phyloP scores from a whole-genome alignment of 1,140 invertebrate species.

The Ephestia elutella region DNA sequence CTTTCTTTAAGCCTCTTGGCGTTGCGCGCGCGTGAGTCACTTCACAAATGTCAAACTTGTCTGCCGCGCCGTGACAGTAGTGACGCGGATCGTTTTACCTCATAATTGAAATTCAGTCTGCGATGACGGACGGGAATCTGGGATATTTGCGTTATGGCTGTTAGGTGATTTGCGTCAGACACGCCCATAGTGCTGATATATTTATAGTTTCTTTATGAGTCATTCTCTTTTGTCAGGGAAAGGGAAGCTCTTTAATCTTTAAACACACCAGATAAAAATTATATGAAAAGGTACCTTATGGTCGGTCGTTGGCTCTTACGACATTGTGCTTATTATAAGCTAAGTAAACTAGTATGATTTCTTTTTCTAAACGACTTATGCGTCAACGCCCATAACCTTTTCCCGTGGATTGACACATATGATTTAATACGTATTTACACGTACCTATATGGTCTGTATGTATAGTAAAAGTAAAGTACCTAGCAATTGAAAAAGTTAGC shows the following conservation, averaged over 20 bases:
- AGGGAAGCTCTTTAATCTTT: background rate
- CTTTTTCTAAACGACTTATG: too few relatives aligned
- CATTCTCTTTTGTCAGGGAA: background rate
- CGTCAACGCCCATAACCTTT: too few relatives aligned
- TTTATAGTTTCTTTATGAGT: background rate
- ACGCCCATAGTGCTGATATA: background rate
- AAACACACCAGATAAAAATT: too few relatives aligned
- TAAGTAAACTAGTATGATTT: too few relatives aligned
- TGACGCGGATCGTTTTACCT: slow-evolving; percentile 1
- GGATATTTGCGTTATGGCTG: background rate
- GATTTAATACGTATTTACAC: too few relatives aligned
- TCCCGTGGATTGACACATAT: too few relatives aligned
- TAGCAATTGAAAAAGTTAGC: background rate
- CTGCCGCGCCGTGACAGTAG: background rate
- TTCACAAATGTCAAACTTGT: background rate
- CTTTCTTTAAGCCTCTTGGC: too few relatives aligned
- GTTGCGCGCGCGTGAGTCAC: background rate
- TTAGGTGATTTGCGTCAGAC: background rate
- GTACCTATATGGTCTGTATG: too few relatives aligned
- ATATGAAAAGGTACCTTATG: too few relatives aligned
- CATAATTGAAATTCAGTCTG: background rate
- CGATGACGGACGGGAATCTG: background rate
- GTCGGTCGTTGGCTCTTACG: too few relatives aligned
- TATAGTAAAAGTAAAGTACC: too few relatives aligned
- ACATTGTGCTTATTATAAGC: too few relatives aligned